Evolutionary conservation across 2,888 invertebrate species (phyloP).

Genomic region (Chrysina gloriosa): DNA sequence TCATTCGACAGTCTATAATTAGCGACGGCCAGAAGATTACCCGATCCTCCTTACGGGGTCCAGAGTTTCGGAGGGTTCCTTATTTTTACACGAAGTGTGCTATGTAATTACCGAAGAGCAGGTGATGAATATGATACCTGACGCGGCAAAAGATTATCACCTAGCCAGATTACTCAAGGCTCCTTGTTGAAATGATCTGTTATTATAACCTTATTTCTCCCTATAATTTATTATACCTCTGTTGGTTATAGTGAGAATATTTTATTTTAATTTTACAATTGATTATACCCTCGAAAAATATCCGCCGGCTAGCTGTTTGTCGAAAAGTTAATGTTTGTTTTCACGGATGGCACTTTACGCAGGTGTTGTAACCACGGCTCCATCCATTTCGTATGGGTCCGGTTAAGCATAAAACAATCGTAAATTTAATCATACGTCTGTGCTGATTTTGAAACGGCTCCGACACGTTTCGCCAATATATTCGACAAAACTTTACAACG

Average conservation of each 20-base stretch:
- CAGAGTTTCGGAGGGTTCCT: slow-evolving; percentile 37
- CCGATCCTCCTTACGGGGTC: slow-evolving; percentile 22
- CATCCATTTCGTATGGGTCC: neutral
- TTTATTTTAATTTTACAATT: slow-evolving; percentile 45
- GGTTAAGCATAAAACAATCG: neutral
- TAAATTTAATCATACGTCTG: neutral
- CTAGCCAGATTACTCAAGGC: slow-evolving; percentile 41
- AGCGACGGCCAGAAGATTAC: slow-evolving; percentile 31
- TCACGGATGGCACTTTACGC: slow-evolving; percentile 24
- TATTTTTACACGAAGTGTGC: slow-evolving; percentile 45
- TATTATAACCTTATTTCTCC: slow-evolving; percentile 39
- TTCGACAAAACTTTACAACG: too few relatives aligned
- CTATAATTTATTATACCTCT: slow-evolving; percentile 44
- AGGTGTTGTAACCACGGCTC: slow-evolving; percentile 23
- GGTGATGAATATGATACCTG: slow-evolving; percentile 50
- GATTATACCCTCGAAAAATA: slow-evolving; percentile 37
- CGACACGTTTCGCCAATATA: too few relatives aligned
- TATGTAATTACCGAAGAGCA: slow-evolving; percentile 49
- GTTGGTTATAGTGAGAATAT: slow-evolving; percentile 45
- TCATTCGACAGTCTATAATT: slow-evolving; percentile 33
- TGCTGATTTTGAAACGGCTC: too few relatives aligned
- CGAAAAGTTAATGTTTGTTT: slow-evolving; percentile 36
- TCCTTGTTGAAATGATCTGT: slow-evolving; percentile 40
- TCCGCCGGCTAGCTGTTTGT: slow-evolving; percentile 30
- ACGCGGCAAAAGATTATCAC: slow-evolving; percentile 49